phyloP scores from a whole-genome alignment of 1,140 invertebrate species.

The Bacillus rossius region DNA sequence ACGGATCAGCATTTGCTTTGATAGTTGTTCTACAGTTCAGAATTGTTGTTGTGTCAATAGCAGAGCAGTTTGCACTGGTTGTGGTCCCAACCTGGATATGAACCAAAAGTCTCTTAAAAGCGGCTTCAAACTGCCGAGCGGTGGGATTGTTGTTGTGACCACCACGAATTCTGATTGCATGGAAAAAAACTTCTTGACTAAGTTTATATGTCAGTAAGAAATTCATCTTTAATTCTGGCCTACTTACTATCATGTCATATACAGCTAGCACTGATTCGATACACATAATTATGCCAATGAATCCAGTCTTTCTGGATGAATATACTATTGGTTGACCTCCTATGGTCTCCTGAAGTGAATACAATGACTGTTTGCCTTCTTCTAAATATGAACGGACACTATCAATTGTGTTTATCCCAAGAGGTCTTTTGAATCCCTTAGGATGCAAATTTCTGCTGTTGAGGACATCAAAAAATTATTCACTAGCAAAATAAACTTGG shows the following conservation, averaged over 20 bases:
- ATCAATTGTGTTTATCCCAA: too few species aligned
- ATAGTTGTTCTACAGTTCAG: neutral
- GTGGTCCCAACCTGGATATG: neutral
- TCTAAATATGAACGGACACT: too few species aligned
- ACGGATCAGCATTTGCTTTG: neutral
- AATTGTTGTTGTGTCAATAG: neutral
- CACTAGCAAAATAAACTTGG: too few species aligned
- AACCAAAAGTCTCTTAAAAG: slow-evolving; percentile 29
- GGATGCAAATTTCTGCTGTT: too few species aligned
- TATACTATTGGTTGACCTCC: too few species aligned
- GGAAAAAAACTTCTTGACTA: slow-evolving; percentile 38
- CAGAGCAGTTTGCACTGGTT: neutral
- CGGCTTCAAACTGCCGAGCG: slow-evolving; percentile 27
- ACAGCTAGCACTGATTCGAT: neutral
- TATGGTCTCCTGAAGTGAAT: too few species aligned
- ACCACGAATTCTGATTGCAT: slow-evolving; percentile 28
- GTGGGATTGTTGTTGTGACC: slow-evolving; percentile 40
- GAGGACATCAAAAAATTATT: too few species aligned
- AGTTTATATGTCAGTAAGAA: slow-evolving; percentile 31
- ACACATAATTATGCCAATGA: neutral
- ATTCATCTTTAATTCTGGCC: neutral
- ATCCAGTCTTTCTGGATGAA: slow-evolving; percentile 4
- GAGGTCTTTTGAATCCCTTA: too few species aligned
- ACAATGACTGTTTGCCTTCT: too few species aligned
- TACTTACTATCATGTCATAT: neutral